Evolutionary conservation across 2,888 invertebrate species (phyloP), one percentile per base, ranked within the genome.

Genomic region (Therioaphis trifolii): DNA sequence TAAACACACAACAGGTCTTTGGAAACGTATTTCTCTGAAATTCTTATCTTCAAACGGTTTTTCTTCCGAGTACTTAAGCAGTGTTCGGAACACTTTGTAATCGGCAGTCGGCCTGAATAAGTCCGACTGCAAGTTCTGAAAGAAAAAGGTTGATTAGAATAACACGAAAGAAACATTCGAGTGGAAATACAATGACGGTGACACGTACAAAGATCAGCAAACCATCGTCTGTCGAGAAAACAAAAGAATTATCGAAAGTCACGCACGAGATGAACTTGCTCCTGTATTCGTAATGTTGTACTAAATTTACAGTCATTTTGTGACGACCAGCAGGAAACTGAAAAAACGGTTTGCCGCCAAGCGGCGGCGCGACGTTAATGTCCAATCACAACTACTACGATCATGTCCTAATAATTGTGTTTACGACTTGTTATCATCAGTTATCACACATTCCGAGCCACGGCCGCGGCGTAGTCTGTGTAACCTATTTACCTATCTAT

Each of bases 1-100:
- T 43, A 15, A 24, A 18, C 82, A 82, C 21, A 61, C 27, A 2
- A 82, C 74, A 7, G 72, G 35, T 66, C 63, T 40, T 74, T 66
- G 52, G n/a, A 15, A 63, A 40, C 63, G 61, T 27, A 82, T 52
- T 14, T 46, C 27, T 21, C 61, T 82, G n/a, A 72, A 82, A 11
- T 82, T 82, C 14, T 82, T 82, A 24, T 82, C 74, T 40, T 74
- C 63, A 66, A 74, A 82, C 1, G 74, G 74, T 63, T 82, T 82
- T 9, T 63, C 82, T 14, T 74, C 63, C 0, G 82, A 74, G n/a
- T 40, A 82, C 4, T 46, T 18, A 0, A 82, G 55, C 18, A 9
- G 49, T 0, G 52, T 74, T 12, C 63, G 63, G 18, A 66, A 40
- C 4, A 63, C 24, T 7, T 82, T 82, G n/a, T 52, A 66, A 24